Percentiles rank a stretch among this genome's conserved stretches.
These are phyloP conservation scores for Cecidostiba fungosa DNA, from an alignment of 2,888 invertebrate genomes.

Conservation along the genomic window DNA sequence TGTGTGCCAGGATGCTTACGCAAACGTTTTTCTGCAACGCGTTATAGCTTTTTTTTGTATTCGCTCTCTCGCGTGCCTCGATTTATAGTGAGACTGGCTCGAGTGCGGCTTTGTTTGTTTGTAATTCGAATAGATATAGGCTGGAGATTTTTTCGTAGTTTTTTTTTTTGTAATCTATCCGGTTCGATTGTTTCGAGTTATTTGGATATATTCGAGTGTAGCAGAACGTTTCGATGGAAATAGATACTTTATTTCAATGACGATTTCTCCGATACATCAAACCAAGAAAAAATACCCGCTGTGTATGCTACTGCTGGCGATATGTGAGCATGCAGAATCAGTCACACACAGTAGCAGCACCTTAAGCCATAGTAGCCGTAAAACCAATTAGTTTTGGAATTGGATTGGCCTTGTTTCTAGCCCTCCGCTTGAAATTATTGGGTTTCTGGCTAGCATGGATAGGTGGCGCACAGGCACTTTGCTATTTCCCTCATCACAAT, in stretches of 20 bases:
- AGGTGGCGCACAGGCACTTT: too few relatives aligned
- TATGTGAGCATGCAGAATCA: too few relatives aligned
- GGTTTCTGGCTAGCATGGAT: too few relatives aligned
- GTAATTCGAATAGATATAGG: constrained; percentile 1
- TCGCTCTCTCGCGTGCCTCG: not conserved
- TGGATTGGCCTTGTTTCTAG: too few relatives aligned
- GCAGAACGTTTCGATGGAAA: not conserved
- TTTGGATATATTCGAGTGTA: not conserved
- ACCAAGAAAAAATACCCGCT: too few relatives aligned
- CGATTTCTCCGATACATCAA: too few relatives aligned
- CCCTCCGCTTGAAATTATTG: too few relatives aligned
- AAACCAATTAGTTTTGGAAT: too few relatives aligned
- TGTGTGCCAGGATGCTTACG: not conserved
- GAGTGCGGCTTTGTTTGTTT: not conserved
- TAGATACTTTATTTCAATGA: not conserved
- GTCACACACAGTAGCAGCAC: too few relatives aligned
- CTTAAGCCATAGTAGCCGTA: too few relatives aligned
- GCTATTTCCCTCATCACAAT: too few relatives aligned
- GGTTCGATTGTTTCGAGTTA: not conserved
- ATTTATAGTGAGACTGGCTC: not conserved
- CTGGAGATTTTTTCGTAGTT: not conserved
- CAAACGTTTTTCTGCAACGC: not conserved
- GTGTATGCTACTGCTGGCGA: too few relatives aligned
- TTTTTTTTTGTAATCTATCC: not conserved
- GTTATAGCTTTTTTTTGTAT: not conserved